phyloP scores from a whole-genome alignment of 2,113 vertebrate species.

The Albula goreensis region DNA sequence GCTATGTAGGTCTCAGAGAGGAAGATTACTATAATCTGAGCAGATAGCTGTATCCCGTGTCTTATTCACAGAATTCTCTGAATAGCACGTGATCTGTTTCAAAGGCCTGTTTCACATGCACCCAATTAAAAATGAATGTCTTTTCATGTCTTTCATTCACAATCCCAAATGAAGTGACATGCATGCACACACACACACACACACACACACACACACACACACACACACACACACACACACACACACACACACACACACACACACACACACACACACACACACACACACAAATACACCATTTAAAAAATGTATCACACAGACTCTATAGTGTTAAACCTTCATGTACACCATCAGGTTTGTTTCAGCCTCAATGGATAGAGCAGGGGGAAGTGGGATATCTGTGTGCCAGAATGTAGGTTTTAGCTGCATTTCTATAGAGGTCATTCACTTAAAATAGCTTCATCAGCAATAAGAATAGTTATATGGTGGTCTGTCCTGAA shows the following conservation, averaged over 20 bases:
- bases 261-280: slow-evolving; percentile 23
- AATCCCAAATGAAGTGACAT: not conserved
- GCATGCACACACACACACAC: not conserved
- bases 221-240: not conserved
- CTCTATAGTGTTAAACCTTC: not conserved
- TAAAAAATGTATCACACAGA: not conserved
- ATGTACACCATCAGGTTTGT: not conserved
- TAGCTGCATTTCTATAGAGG: not conserved
- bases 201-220: not conserved
- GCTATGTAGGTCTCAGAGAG: not conserved
- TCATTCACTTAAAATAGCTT: slow-evolving; percentile 1
- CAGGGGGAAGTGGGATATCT: not conserved
- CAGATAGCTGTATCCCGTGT: not conserved
- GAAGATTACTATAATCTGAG: not conserved
- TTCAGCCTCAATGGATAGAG: slow-evolving; percentile 12
- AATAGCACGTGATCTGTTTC: not conserved
- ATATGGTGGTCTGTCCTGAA: not conserved
- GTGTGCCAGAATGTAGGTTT: slow-evolving; percentile 5
- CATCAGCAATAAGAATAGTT: not conserved
- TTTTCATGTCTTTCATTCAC: not conserved
- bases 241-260: slow-evolving; percentile 19
- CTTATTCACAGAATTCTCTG: slow-evolving; percentile 7
- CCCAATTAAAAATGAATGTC: not conserved
- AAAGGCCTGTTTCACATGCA: not conserved
- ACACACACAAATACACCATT: not conserved